phyloP scores from a whole-genome alignment of 2,797 vertebrate species.

The Anguilla megastoma region DNA sequence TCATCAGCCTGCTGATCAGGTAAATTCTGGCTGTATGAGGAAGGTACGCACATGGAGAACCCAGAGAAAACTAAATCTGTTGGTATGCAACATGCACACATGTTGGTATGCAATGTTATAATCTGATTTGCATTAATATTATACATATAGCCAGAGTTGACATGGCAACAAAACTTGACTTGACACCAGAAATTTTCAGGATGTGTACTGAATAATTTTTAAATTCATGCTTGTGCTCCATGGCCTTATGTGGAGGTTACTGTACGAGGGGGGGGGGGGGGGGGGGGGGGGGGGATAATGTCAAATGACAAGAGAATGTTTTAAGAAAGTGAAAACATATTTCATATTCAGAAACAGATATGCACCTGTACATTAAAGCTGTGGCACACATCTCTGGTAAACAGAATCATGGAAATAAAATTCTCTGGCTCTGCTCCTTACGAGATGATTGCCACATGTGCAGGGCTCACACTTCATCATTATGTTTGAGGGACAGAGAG shows the following conservation, averaged over 20 bases:
- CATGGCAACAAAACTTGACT: neutral
- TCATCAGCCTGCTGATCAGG: neutral
- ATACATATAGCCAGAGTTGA: neutral
- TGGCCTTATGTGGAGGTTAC: slow-evolving; percentile 4
- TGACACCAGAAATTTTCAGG: slow-evolving; percentile 5
- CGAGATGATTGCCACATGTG: slow-evolving; percentile 73
- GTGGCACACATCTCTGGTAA: slow-evolving; percentile 58
- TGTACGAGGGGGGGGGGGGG: neutral
- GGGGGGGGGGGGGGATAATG: neutral
- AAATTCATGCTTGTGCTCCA: neutral
- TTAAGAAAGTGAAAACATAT: slow-evolving; percentile 53
- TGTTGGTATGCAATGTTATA: neutral
- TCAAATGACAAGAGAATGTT: neutral
- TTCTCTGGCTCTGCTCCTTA: slow-evolving; percentile 66
- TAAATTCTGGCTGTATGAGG: neutral
- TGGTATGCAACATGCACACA: neutral
- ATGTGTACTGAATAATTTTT: neutral
- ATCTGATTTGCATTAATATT: neutral
- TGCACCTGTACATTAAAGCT: slow-evolving; percentile 57
- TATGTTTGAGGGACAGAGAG: slow-evolving; percentile 34
- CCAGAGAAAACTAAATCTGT: neutral
- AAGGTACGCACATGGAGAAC: neutral
- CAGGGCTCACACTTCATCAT: slow-evolving; percentile 27
- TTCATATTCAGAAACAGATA: slow-evolving; percentile 69
- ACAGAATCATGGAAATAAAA: slow-evolving; percentile 67